Conservation (phyloP, 2,797 vertebrate genomes). For the Epinephelus awoara region DNA sequence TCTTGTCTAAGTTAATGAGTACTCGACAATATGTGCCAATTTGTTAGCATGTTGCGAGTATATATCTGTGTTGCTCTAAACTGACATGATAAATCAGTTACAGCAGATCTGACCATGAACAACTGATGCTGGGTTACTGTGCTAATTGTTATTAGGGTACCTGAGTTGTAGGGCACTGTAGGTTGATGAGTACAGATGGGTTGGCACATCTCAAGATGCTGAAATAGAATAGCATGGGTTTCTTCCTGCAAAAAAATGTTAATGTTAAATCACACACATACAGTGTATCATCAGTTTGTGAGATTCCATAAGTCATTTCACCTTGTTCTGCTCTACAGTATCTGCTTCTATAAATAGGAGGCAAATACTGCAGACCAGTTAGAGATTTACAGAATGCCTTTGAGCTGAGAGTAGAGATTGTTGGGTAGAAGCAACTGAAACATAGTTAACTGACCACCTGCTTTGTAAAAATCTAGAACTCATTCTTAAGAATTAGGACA, state of each 20-base stretch:
- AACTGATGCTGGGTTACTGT: background rate
- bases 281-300: background rate
- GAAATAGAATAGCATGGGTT: slow-evolving; percentile 93
- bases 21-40: no score
- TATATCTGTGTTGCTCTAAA: no score
- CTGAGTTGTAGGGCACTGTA: slow-evolving; percentile 94
- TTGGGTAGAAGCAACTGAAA: background rate
- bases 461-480: no score
- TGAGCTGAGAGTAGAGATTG: background rate
- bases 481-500: no score
- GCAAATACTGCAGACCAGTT: no score
- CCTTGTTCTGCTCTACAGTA: background rate
- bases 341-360: background rate
- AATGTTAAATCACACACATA: background rate
- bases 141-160: slow-evolving; percentile 42
- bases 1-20: no score
- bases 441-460: no score
- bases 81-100: no score
- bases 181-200: slow-evolving; percentile 88
- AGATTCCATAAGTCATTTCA: background rate
- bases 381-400: no score
- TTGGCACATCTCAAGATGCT: slow-evolving; percentile 93
- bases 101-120: background rate
- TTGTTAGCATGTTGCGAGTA: no score
- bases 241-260: slow-evolving; percentile 84